Evolutionary conservation across 2,888 invertebrate genomes (phyloP).

Genomic region (Limnephilus auricula): DNA sequence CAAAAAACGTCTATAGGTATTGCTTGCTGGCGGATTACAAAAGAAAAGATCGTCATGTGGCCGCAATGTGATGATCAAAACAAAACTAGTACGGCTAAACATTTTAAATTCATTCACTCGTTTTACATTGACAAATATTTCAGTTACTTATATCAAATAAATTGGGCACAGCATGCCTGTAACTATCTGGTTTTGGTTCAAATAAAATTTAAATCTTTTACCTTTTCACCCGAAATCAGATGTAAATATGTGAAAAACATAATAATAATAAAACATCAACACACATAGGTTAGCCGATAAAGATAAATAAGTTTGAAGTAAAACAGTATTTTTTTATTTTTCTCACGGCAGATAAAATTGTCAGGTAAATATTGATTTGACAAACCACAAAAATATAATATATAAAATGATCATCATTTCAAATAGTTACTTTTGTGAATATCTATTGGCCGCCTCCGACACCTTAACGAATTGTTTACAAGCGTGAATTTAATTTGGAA

Average conservation of each 20-base stretch:
- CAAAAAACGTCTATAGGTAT: neutral
- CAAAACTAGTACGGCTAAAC: neutral
- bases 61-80: slow-evolving; percentile 15
- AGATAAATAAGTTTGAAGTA: neutral
- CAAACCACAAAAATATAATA: neutral
- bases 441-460: neutral
- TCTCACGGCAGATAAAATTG: neutral
- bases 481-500: neutral
- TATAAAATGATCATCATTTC: neutral
- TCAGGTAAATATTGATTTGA: neutral
- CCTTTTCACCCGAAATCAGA: neutral
- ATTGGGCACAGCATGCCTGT: neutral
- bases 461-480: neutral
- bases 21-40: neutral
- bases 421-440: neutral
- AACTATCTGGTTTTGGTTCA: neutral
- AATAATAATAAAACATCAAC: neutral
- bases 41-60: slow-evolving; percentile 69
- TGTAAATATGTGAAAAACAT: neutral
- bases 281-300: neutral
- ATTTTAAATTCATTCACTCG: neutral
- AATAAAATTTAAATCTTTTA: neutral
- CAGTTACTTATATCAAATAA: neutral
- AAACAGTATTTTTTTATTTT: neutral
- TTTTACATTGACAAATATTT: neutral